Evolutionary conservation across 2,113 vertebrate genomes (phyloP), one percentile per base, ranked within the genome.

Genomic region (Aptenodytes forsteri): DNA sequence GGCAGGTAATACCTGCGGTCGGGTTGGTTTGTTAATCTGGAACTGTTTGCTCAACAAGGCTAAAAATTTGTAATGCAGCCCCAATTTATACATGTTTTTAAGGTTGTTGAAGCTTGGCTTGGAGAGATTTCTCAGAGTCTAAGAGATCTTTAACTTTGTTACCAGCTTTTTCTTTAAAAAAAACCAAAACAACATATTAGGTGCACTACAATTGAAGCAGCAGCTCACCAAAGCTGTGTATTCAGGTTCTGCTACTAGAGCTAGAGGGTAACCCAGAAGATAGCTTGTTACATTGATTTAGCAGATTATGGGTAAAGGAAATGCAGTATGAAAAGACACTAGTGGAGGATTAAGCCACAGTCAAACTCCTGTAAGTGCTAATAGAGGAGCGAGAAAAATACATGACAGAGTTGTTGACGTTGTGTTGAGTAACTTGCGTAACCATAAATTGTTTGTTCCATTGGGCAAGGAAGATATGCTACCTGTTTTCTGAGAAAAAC

Each of bases 1-100:
- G 65, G 99, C 99, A 97, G 99, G 99, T 99, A 99, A 86, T 7
- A 49, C 34, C 23, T 0, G 1, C 1, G 0, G 17, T 32, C 3
- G 14, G 26, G 19, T 67, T 22, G 12, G 19, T 76, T 90, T 46
- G 32, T 83, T 78, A 17, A 50, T 84, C 61, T 73, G 49, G 9
- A 83, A 38, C 11, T 44, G 34, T 70, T 88, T 75, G 40, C 15
- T 97, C 50, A 78, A 80, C 42, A 27, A 36, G 32, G 32, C 32
- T 89, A 26, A 66, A 42, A 69, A 34, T 61, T 18, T 58, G 20
- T 55, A 61, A 21, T 44, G 9, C 6, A 26, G 16, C 3, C 67
- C 71, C 3, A 29, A 10, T 86, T 81, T 58, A 7, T 66, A 11
- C 4, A 2, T 23, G 13, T 49, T 62, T 84, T 91, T 76, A 52